phyloP scores from a whole-genome alignment of 37 sponge, comb jelly and placozoan species.

The Petrosia ficiformis region DNA sequence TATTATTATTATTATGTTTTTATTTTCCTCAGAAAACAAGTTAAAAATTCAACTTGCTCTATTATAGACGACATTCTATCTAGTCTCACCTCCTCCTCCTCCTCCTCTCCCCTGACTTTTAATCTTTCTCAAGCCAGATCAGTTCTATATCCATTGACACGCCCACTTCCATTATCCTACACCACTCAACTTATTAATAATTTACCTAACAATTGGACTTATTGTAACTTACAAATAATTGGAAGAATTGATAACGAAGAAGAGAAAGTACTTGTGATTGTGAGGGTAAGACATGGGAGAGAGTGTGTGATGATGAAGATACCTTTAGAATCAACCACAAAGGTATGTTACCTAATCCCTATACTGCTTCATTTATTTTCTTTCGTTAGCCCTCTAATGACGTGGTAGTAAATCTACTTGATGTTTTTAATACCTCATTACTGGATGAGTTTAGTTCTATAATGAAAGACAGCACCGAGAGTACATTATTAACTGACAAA shows the following conservation, averaged over 20 bases:
- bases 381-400: too few relatives aligned
- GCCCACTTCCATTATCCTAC: conserved; percentile 17
- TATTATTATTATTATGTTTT: too few relatives aligned
- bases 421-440: not conserved
- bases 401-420: too few relatives aligned
- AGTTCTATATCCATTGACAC: not conserved
- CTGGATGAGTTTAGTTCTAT: not conserved
- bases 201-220: conserved; percentile 30
- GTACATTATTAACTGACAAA: conserved; percentile 13
- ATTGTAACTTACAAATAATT: not conserved
- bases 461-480: conserved; percentile 4
- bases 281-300: not conserved
- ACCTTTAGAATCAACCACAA: not conserved
- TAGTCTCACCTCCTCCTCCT: not conserved
- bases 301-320: not conserved
- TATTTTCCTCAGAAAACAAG: not conserved
- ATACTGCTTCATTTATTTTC: too few relatives aligned
- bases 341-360: too few relatives aligned
- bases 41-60: not conserved
- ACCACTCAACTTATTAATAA: conserved; percentile 12
- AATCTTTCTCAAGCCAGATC: not conserved
- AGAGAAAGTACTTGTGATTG: not conserved
- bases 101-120: too few relatives aligned
- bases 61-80: not conserved
- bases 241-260: not conserved